A percentile compares a stretch with the other conserved stretches of the same genome.
Evolutionary conservation across 2,888 invertebrate species (phyloP).

Genomic region (Octonoba sinensis): DNA sequence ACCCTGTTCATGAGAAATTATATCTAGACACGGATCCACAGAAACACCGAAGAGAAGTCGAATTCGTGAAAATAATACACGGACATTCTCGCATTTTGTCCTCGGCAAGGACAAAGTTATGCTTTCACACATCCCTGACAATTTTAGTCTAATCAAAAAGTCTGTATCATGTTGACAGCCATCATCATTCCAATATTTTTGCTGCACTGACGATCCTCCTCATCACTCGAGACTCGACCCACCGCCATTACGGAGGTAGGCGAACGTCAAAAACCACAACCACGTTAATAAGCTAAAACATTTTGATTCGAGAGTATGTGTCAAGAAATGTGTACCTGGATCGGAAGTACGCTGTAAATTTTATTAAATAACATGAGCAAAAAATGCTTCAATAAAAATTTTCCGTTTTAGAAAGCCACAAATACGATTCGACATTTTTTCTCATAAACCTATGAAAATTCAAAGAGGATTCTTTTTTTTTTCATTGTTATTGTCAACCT

Average conservation of each 20-base stretch:
- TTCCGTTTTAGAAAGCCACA: too few relatives aligned
- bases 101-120: slow-evolving; percentile 56
- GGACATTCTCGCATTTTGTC: slow-evolving; percentile 60
- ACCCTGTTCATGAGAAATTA: slow-evolving; percentile 37
- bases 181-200: slow-evolving; percentile 1
- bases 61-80: slow-evolving; percentile 56
- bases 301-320: too few relatives aligned
- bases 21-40: slow-evolving; percentile 49
- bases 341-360: too few relatives aligned
- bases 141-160: background rate
- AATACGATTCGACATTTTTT: too few relatives aligned
- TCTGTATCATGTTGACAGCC: slow-evolving; percentile 7
- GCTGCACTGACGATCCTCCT: background rate
- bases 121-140: slow-evolving; percentile 54
- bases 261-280: background rate
- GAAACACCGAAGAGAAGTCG: slow-evolving; percentile 58
- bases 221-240: slow-evolving; percentile 52
- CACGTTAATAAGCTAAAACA: too few relatives aligned
- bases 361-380: too few relatives aligned
- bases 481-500: too few relatives aligned
- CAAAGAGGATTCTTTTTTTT: too few relatives aligned
- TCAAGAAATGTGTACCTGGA: too few relatives aligned
- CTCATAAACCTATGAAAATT: too few relatives aligned
- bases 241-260: slow-evolving; percentile 53
- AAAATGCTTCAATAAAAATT: too few relatives aligned